A percentile compares a stretch with the other conserved stretches of the same genome.
These are phyloP conservation scores for Percina caprodes DNA, from an alignment of 2,113 vertebrate species.

Conservation along the genomic window DNA sequence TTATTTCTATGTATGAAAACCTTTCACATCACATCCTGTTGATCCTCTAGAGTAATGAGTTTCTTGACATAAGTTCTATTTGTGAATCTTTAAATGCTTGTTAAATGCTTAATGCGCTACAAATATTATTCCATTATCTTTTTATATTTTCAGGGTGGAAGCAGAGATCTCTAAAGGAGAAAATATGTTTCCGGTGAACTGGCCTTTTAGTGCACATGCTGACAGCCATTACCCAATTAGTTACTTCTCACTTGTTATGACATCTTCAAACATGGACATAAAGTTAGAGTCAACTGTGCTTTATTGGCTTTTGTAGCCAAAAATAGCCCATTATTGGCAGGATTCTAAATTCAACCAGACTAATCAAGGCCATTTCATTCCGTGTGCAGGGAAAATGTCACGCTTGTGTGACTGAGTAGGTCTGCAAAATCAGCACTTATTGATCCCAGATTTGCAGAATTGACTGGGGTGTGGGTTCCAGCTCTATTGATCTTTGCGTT, in stretches of 20 bases:
- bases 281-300: slow-evolving; percentile 5
- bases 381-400: slow-evolving; percentile 39
- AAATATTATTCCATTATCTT: too few species aligned
- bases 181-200: not conserved
- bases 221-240: not conserved
- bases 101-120: too few species aligned
- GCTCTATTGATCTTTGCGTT: slow-evolving; percentile 45
- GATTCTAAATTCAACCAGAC: slow-evolving; percentile 44
- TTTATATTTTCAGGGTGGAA: not conserved
- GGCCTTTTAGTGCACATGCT: not conserved
- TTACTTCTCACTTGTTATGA: not conserved
- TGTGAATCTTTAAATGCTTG: not conserved
- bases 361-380: slow-evolving; percentile 48
- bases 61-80: not conserved
- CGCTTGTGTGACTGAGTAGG: slow-evolving; percentile 28
- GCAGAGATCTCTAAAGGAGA: not conserved
- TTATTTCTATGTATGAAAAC: too few species aligned
- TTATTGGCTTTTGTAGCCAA: slow-evolving; percentile 33
- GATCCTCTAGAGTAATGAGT: too few species aligned
- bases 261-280: slow-evolving; percentile 8
- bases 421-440: slow-evolving; percentile 67
- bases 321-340: slow-evolving; percentile 55
- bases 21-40: too few species aligned
- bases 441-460: slow-evolving; percentile 51
- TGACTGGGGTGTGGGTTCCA: slow-evolving; percentile 36